Conservation (phyloP, 35 echinoderm and acorn worm species). For the Ptychodera flava region DNA sequence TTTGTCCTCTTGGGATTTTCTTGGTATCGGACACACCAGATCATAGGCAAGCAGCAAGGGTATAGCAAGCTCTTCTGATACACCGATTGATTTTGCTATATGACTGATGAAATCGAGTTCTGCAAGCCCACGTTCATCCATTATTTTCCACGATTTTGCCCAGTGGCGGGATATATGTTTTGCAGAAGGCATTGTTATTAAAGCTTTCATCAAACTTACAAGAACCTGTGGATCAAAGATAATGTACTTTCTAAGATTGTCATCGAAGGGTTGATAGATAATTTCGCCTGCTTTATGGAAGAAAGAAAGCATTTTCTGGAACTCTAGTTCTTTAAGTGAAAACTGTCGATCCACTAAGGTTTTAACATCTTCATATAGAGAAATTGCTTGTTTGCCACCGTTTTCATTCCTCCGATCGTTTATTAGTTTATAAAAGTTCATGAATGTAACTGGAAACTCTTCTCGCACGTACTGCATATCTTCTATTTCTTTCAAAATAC, state of each 20-base stretch:
- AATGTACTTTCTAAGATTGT: not conserved
- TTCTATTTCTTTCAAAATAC: not conserved
- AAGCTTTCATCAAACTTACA: not conserved
- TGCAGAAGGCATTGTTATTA: not conserved
- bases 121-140: not conserved
- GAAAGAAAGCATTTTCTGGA: not conserved
- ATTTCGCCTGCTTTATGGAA: not conserved
- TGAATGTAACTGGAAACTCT: not conserved
- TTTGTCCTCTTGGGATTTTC: not conserved
- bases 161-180: not conserved
- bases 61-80: not conserved
- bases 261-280: not conserved
- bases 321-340: too few relatives aligned
- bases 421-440: not conserved
- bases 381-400: too few relatives aligned
- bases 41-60: not conserved
- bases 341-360: too few relatives aligned
- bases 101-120: not conserved
- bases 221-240: not conserved
- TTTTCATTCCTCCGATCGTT: not conserved
- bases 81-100: not conserved
- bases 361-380: too few relatives aligned
- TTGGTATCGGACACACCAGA: not conserved
- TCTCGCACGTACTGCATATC: not conserved
- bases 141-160: not conserved